A percentile compares a stretch with the other conserved stretches of the same genome.
These are phyloP conservation scores for Pseudoatta argentina DNA, from an alignment of 1,140 invertebrate genomes.

Conservation along the genomic window DNA sequence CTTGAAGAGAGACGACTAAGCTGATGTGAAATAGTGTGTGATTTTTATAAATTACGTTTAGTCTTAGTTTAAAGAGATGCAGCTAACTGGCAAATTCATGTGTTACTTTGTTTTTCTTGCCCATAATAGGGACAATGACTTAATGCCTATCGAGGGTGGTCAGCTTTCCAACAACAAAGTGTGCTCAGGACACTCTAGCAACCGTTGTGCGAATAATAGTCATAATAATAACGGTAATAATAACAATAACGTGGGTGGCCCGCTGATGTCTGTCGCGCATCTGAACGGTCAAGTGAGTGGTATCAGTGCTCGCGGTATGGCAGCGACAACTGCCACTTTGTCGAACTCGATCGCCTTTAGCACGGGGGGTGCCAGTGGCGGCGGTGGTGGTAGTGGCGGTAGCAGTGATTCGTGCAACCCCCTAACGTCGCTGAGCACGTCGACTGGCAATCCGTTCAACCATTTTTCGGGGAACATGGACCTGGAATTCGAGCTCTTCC, in stretches of 20 bases:
- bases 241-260: constrained; percentile 86
- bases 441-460: constrained; percentile 80
- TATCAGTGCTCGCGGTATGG: constrained; percentile 75
- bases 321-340: constrained; percentile 58
- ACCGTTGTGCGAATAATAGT: constrained; percentile 85
- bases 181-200: constrained; percentile 86
- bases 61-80: constrained; percentile 24
- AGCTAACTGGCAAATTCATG: constrained; percentile 66
- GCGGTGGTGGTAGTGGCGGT: constrained; percentile 23
- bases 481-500: constrained; percentile 88
- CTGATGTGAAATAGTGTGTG: constrained; percentile 13
- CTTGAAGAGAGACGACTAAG: neutral
- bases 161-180: constrained; percentile 86
- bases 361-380: constrained; percentile 64
- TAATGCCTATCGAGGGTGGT: constrained; percentile 87
- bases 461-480: constrained; percentile 86
- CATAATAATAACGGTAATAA: constrained; percentile 84
- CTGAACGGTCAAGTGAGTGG: constrained; percentile 84
- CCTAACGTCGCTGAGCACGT: constrained; percentile 77
- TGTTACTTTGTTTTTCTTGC: constrained; percentile 79
- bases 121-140: constrained; percentile 85
- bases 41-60: constrained; percentile 20
- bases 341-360: constrained; percentile 76
- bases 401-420: constrained; percentile 74
- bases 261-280: constrained; percentile 84